phyloP scores from a whole-genome alignment of 2,797 vertebrate genomes.

The Coreius guichenoti region DNA sequence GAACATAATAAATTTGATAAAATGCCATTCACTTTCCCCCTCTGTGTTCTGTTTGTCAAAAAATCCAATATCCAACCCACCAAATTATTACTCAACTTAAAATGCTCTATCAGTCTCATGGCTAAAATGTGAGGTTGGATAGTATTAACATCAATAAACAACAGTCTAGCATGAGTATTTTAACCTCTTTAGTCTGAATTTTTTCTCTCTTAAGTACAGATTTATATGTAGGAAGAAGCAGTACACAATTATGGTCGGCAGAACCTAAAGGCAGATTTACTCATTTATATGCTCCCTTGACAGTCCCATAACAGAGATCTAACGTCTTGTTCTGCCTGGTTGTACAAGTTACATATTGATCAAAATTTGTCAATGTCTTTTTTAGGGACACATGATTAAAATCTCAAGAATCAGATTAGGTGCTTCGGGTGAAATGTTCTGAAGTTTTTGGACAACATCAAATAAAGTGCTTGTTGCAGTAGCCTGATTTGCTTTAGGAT shows the following conservation, averaged over 20 bases:
- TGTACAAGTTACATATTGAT: neutral
- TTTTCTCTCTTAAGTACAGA: no score
- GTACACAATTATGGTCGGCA: neutral
- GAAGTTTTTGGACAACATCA: neutral
- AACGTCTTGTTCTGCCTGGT: neutral
- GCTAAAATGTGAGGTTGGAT: no score
- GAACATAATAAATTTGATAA: neutral
- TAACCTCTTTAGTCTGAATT: no score
- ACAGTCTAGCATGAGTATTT: no score
- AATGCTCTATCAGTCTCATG: no score
- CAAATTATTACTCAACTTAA: no score
- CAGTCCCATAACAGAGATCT: no score
- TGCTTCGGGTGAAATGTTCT: neutral
- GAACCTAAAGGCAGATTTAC: neutral
- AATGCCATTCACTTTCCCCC: neutral
- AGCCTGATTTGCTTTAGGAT: neutral
- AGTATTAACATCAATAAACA: no score
- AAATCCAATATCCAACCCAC: no score
- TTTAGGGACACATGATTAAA: neutral
- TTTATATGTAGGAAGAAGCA: neutral
- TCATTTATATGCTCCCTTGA: neutral
- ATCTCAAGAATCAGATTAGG: neutral
- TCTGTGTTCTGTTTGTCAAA: no score
- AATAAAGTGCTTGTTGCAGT: neutral
- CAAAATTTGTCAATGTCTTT: neutral